These are phyloP conservation scores for Amyelois transitella DNA, from an alignment of 1,140 invertebrate species.

Conservation along the genomic window DNA sequence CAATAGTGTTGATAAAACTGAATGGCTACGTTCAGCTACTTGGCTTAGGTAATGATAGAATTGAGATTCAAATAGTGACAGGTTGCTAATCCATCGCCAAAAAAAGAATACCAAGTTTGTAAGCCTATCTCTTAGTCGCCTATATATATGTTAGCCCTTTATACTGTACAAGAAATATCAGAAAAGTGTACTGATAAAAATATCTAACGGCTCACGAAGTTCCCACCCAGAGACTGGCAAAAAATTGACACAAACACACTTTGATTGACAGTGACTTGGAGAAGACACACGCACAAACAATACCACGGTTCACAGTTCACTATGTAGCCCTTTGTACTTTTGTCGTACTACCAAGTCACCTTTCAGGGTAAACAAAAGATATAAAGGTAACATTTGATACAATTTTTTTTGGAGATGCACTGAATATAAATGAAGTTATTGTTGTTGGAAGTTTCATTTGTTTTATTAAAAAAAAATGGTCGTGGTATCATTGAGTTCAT, in stretches of 20 bases:
- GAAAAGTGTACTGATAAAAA: neutral
- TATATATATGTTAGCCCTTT: too few relatives aligned
- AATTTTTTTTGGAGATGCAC: neutral
- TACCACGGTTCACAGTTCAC: neutral
- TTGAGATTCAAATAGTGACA: too few relatives aligned
- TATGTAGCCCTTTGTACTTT: neutral
- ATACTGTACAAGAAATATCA: neutral
- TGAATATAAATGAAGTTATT: neutral
- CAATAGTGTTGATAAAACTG: too few relatives aligned
- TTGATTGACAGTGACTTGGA: neutral
- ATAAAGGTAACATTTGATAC: neutral
- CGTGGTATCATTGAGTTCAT: too few relatives aligned
- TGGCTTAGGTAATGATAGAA: too few relatives aligned
- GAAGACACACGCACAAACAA: neutral
- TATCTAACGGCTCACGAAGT: neutral
- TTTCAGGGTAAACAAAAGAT: neutral
- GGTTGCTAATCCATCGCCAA: too few relatives aligned
- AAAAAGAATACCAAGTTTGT: too few relatives aligned
- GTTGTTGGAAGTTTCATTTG: neutral
- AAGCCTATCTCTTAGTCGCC: too few relatives aligned
- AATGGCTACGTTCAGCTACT: too few relatives aligned
- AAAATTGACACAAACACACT: neutral
- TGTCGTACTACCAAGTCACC: neutral
- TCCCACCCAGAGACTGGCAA: neutral
- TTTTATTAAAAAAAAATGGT: neutral